Evolutionary conservation across 2,888 invertebrate species (phyloP).

Genomic region (Pyrrhosoma nymphula): DNA sequence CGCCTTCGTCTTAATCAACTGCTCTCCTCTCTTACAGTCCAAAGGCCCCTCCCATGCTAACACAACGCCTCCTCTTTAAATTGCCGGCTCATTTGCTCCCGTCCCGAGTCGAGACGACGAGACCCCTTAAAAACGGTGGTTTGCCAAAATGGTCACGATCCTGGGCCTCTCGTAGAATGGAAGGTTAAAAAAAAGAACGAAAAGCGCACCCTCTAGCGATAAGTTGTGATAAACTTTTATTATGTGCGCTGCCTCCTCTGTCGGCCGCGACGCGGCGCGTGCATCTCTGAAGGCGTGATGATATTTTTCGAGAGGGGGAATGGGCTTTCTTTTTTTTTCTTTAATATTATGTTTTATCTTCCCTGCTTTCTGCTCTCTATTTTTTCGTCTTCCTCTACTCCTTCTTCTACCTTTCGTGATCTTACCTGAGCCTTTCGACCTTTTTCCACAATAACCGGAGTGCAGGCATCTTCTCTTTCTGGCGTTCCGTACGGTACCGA

Average conservation of each 20-base stretch:
- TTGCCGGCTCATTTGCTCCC: constrained; percentile 5
- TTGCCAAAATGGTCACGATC: constrained; percentile 7
- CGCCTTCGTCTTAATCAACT: neutral
- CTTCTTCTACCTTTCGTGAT: too few species aligned
- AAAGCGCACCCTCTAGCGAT: neutral
- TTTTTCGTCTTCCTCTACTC: neutral
- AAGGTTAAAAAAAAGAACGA: neutral
- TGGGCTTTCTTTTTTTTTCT: too few species aligned
- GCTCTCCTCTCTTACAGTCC: neutral
- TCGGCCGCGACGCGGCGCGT: neutral
- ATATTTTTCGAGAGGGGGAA: too few species aligned
- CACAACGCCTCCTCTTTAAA: neutral
- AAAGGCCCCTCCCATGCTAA: neutral
- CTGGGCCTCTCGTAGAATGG: neutral
- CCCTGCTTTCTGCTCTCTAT: neutral
- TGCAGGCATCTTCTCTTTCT: neutral
- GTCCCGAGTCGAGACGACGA: neutral
- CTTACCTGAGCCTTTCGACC: too few species aligned
- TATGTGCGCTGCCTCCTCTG: neutral
- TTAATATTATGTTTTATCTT: too few species aligned
- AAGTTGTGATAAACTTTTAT: constrained; percentile 4
- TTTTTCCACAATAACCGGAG: neutral
- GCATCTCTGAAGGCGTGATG: neutral
- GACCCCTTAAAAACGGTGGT: neutral
- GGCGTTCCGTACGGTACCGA: neutral